phyloP scores from a whole-genome alignment of 2,888 invertebrate genomes.

The Dioctria linearis region DNA sequence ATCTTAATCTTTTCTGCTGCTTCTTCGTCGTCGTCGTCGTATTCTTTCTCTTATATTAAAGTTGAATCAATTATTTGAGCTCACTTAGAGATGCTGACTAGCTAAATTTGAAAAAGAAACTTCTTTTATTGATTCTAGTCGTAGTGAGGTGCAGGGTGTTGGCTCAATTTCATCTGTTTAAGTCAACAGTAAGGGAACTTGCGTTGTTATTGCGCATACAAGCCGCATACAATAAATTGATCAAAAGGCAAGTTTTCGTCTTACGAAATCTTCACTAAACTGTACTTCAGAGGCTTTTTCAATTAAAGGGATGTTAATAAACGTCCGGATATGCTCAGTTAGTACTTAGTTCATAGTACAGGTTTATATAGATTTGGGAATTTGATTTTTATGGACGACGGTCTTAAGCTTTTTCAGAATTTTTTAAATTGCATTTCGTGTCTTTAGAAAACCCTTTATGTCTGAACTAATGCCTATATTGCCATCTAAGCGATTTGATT shows the following conservation, averaged over 20 bases:
- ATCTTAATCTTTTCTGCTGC: no score
- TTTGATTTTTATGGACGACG: no score
- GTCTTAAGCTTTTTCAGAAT: no score
- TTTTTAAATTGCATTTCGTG: no score
- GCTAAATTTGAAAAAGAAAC: constrained; percentile 37
- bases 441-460: no score
- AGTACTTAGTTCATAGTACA: no score
- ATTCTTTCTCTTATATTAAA: constrained; percentile 3
- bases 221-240: not conserved
- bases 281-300: not conserved
- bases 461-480: no score
- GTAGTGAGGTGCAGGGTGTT: constrained; percentile 12
- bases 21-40: no score
- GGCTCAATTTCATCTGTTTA: not conserved
- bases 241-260: not conserved
- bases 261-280: no score
- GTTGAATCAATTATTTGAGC: constrained; percentile 45
- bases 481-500: no score
- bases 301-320: not conserved
- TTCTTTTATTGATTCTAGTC: constrained; percentile 37
- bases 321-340: not conserved
- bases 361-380: no score
- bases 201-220: not conserved
- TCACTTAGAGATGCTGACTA: constrained; percentile 43
- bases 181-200: not conserved